Percentiles rank a stretch among this genome's conserved stretches.
phyloP scores from a whole-genome alignment of 2,797 vertebrate genomes.

The Dendrocincla tyrannina region DNA sequence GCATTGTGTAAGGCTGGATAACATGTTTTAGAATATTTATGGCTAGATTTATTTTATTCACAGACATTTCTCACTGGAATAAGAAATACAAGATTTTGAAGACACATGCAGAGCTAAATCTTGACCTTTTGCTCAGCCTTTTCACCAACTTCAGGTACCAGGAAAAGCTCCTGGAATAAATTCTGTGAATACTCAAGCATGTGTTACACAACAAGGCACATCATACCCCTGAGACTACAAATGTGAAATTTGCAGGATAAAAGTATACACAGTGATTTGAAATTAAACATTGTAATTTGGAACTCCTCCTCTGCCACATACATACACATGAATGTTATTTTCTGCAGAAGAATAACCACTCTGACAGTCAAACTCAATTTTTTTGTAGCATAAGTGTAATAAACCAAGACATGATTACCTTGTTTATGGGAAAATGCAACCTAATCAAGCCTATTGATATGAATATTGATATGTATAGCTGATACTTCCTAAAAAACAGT shows the following conservation, averaged over 20 bases:
- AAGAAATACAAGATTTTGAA: constrained; percentile 10
- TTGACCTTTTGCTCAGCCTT: neutral
- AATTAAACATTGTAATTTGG: neutral
- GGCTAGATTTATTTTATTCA: neutral
- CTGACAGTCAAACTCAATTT: neutral
- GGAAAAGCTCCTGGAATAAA: neutral
- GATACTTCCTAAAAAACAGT: neutral
- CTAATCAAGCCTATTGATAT: neutral
- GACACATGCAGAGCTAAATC: neutral
- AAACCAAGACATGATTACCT: neutral
- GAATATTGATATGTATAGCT: neutral
- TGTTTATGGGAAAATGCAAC: neutral
- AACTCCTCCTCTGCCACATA: neutral
- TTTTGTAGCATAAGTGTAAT: neutral
- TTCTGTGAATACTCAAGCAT: neutral
- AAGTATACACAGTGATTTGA: neutral
- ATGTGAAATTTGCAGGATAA: neutral
- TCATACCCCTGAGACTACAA: neutral
- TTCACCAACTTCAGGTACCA: neutral
- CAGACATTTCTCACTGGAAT: neutral
- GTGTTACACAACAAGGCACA: neutral
- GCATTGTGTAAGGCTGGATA: neutral
- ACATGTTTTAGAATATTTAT: neutral
- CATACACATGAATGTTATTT: neutral
- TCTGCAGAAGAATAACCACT: neutral